Evolutionary conservation across 2,888 invertebrate species (phyloP), one percentile per base, ranked within the genome.

Genomic region (Caenorhabditis sp.): DNA sequence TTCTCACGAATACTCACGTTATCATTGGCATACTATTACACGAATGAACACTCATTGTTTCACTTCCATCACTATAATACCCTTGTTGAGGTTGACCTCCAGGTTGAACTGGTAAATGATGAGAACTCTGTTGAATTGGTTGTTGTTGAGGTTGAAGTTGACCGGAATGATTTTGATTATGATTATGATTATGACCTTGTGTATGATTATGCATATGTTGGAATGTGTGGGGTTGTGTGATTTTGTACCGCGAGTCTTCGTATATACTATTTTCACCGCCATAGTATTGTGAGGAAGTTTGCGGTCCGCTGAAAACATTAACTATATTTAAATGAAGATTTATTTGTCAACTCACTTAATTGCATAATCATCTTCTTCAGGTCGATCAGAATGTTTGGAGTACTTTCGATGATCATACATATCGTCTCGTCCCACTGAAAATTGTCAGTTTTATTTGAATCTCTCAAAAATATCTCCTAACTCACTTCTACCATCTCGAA

Each of bases 31-130:
- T 81, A 63, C 82, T 82, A 61, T 87, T 84, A 10, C 81, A 82
- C n/a, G 82, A 82, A 75, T 87, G 86, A 1, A 84, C 82, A 66
- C 83, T 83, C 59, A 87, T 64, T 26, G 87, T 87, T 72, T 87
- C 87, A 64, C 82, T 82, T 38, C 85, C 85, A 72, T 87, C 87
- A 67, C 84, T 84, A 68, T 87, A 87, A 73, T 87, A 87, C 27
- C 83, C 85, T 53, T 76, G 75, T 56, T 72, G 80, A 60, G 79
- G 78, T 12, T 74, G 68, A 43, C 63, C 36, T 3, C 63, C 63
- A 27, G 59, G 66, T 43, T 59, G 60, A 49, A 65, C 56, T 54
- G 43, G 43, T 43, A 43, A 43, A 43, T 67, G 74, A 53, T 69
- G 66, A 7, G 59, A 50, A 54, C 60, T 63, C 38, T n/a, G 62